Percentiles rank a stretch among this genome's conserved stretches.
These are phyloP conservation scores for Prunella fulvescens DNA, from an alignment of 2,113 vertebrate species.

Conservation along the genomic window DNA sequence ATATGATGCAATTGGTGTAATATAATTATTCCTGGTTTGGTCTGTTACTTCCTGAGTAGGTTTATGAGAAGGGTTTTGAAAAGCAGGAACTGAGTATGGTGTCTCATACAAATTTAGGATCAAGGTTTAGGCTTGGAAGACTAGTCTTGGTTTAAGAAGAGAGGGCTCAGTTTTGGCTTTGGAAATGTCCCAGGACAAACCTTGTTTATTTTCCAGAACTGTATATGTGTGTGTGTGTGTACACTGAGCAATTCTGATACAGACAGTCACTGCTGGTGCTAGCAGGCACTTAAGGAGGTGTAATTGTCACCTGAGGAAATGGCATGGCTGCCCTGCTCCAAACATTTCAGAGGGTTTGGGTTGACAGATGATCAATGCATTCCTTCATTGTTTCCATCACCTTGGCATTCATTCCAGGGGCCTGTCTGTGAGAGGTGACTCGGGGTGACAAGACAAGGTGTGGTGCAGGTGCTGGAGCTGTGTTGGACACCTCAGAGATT, in stretches of 20 bases:
- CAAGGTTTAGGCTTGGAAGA: background rate
- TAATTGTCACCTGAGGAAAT: background rate
- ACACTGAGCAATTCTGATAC: background rate
- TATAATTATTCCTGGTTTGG: background rate
- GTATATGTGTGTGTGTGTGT: accelerated
- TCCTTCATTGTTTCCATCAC: background rate
- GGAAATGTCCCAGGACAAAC: background rate
- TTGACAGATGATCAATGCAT: background rate
- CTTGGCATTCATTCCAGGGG: background rate
- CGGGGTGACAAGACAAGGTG: background rate
- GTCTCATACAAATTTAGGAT: background rate
- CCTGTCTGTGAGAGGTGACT: background rate
- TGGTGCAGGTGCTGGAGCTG: background rate
- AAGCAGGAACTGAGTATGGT: background rate
- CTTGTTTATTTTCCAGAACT: background rate
- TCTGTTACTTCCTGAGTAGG: background rate
- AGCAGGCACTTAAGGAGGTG: background rate
- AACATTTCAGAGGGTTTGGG: background rate
- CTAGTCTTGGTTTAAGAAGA: background rate
- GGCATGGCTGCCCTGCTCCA: background rate
- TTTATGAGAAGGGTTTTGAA: background rate
- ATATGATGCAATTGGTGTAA: background rate
- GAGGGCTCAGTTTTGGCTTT: background rate
- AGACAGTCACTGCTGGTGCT: background rate
- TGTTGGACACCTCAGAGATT: background rate